Conservation (phyloP, 2,888 invertebrate genomes). For the Tyria jacobaeae region DNA sequence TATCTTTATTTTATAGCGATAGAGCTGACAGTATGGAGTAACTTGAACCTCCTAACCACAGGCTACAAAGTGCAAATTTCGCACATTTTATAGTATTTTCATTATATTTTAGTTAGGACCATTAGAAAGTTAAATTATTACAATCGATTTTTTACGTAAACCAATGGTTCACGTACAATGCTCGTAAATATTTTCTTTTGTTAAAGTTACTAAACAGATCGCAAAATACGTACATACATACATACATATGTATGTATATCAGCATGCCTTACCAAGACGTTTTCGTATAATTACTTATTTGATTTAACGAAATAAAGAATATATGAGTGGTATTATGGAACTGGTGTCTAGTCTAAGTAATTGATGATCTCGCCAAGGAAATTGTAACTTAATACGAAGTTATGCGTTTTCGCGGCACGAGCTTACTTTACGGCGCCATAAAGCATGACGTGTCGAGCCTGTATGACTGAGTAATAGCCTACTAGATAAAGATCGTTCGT, state of each 20-base stretch:
- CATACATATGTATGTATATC: neutral
- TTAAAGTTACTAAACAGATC: neutral
- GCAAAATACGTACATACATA: neutral
- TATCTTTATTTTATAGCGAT: too few relatives aligned
- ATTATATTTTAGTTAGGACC: neutral
- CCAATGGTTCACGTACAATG: conserved; percentile 6
- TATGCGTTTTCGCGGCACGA: conserved; percentile 77
- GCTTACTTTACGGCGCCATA: conserved; percentile 78
- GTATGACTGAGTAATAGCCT: conserved; percentile 69
- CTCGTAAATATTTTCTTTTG: neutral
- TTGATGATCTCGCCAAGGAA: conserved; percentile 61
- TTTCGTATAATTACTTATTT: neutral
- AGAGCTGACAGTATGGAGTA: too few relatives aligned
- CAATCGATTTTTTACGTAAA: neutral
- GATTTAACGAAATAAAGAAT: conserved; percentile 1
- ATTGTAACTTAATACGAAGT: conserved; percentile 77
- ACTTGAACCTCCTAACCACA: too few relatives aligned
- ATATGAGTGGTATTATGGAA: conserved; percentile 32
- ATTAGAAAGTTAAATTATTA: conserved; percentile 5
- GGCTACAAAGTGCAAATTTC: neutral
- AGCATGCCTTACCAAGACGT: neutral
- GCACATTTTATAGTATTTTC: neutral
- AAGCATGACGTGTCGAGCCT: conserved; percentile 70
- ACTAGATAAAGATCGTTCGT: conserved; percentile 19
- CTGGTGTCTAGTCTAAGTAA: conserved; percentile 44